Conservation (phyloP, 2,797 vertebrate genomes). For the Cuculus canorus region DNA sequence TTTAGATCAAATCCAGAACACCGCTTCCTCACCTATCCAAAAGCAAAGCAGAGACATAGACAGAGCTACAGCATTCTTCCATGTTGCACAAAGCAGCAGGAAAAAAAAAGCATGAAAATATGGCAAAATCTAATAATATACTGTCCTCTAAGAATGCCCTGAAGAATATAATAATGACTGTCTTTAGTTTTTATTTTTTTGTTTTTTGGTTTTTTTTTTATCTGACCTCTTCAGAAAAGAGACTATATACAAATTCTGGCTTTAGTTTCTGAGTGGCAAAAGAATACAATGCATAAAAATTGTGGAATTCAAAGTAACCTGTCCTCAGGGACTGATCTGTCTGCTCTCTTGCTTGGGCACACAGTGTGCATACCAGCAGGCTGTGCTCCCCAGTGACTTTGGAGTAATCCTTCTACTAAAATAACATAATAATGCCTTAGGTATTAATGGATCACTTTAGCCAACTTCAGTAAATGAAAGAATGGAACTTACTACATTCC, state of each 20-base stretch:
- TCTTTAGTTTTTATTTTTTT: background rate
- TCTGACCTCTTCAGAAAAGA: background rate
- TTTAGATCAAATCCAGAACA: background rate
- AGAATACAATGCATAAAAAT: background rate
- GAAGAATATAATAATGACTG: background rate
- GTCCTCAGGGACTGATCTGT: constrained; percentile 11
- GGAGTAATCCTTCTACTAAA: background rate
- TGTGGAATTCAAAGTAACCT: constrained; percentile 40
- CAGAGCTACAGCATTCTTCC: background rate
- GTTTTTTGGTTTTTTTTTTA: background rate
- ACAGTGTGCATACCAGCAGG: constrained; percentile 26
- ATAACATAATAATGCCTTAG: background rate
- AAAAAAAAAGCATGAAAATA: background rate
- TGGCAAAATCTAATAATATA: background rate
- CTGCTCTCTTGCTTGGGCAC: constrained; percentile 21
- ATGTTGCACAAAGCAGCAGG: background rate
- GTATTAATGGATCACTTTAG: background rate
- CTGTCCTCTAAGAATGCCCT: background rate
- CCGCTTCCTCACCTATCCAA: background rate
- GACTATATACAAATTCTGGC: background rate
- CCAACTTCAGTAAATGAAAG: constrained; percentile 28
- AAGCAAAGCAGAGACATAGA: background rate
- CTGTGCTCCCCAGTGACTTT: background rate
- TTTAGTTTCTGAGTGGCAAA: background rate
- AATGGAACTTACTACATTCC: background rate